phyloP scores from a whole-genome alignment of 2,888 invertebrate genomes.

The Tenthredo notha region DNA sequence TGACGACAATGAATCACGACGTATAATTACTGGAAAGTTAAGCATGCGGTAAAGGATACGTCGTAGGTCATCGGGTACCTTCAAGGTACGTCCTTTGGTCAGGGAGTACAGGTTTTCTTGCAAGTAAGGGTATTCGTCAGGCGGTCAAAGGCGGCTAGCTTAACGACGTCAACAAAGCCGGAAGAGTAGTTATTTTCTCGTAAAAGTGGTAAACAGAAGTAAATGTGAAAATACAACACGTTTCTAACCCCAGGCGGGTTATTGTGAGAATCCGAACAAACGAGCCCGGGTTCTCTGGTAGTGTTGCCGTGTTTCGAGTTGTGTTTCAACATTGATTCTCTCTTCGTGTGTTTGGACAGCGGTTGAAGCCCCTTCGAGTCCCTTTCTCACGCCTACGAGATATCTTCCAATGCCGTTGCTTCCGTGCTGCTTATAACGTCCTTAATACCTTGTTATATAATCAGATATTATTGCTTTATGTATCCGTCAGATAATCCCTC shows the following conservation, averaged over 20 bases:
- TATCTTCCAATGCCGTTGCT: constrained; percentile 39
- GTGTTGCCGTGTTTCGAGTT: constrained; percentile 55
- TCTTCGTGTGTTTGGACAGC: constrained; percentile 53
- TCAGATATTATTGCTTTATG: constrained; percentile 12
- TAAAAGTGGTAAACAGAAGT: constrained; percentile 53
- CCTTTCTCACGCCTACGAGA: constrained; percentile 53
- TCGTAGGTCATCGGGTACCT: constrained; percentile 2
- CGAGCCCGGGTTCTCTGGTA: constrained; percentile 49
- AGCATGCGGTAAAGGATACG: neutral
- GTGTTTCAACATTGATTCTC: constrained; percentile 56
- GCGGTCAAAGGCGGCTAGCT: constrained; percentile 32
- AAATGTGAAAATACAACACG: constrained; percentile 52
- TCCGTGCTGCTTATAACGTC: constrained; percentile 36
- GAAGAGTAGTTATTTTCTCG: constrained; percentile 53
- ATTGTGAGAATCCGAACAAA: constrained; percentile 51
- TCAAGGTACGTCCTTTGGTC: neutral
- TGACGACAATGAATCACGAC: constrained; percentile 11
- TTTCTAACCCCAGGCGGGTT: constrained; percentile 23
- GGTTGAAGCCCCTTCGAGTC: constrained; percentile 50
- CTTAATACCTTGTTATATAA: constrained; percentile 42
- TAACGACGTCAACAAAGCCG: constrained; percentile 51
- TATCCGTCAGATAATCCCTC: constrained; percentile 20
- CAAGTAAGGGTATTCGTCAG: constrained; percentile 31
- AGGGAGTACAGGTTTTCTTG: neutral
- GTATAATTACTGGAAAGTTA: constrained; percentile 9